Percentiles rank a stretch among this genome's conserved stretches.
Evolutionary conservation across 2,888 invertebrate species (phyloP).

Genomic region (Timema cristinae): DNA sequence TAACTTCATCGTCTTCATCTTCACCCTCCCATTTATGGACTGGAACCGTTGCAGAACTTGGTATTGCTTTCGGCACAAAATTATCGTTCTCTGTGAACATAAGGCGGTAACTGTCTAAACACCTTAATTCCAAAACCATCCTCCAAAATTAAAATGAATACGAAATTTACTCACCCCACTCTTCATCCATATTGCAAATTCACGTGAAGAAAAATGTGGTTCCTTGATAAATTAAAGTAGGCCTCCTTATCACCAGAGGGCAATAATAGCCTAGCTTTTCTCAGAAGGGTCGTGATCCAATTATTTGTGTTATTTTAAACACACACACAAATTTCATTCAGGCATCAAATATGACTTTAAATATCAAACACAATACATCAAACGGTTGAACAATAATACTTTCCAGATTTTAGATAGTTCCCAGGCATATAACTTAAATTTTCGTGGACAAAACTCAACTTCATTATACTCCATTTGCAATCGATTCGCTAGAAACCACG

Average conservation of each 20-base stretch:
- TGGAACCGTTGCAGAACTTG: slow-evolving; percentile 51
- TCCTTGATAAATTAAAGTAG: slow-evolving; percentile 12
- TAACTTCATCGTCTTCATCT: slow-evolving; percentile 81
- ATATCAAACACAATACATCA: slow-evolving; percentile 14
- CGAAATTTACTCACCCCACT: slow-evolving; percentile 58
- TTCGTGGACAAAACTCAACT: background rate
- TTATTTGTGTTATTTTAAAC: no score
- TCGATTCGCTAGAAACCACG: background rate
- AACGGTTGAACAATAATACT: slow-evolving; percentile 1
- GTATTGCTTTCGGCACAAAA: slow-evolving; percentile 62
- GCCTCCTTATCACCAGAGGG: slow-evolving; percentile 23
- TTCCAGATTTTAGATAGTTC: slow-evolving; percentile 4
- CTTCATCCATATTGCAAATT: slow-evolving; percentile 56
- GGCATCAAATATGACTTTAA: no score
- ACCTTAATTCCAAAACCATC: slow-evolving; percentile 19
- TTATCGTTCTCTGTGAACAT: slow-evolving; percentile 64
- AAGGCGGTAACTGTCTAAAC: slow-evolving; percentile 12
- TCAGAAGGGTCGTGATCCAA: no score
- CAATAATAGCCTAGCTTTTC: slow-evolving; percentile 21
- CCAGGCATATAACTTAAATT: background rate
- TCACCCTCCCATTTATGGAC: slow-evolving; percentile 83
- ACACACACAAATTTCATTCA: no score
- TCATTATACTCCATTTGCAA: slow-evolving; percentile 17
- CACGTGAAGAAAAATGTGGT: slow-evolving; percentile 27
- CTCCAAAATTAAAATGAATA: slow-evolving; percentile 21